Conservation (phyloP, 2,888 invertebrate genomes). For the Euplexia lucipara region DNA sequence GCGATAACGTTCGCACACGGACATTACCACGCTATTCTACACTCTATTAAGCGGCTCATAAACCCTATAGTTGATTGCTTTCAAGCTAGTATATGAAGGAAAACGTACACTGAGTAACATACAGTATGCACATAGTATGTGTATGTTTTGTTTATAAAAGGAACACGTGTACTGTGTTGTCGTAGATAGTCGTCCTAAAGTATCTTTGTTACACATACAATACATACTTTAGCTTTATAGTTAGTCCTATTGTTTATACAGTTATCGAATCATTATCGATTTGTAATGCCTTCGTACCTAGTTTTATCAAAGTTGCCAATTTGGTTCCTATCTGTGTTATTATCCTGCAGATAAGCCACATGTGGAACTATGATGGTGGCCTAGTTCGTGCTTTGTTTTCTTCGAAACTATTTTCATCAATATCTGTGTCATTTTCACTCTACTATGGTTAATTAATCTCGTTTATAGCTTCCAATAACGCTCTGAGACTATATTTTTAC, state of each 20-base stretch:
- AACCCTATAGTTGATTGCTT: constrained; percentile 40
- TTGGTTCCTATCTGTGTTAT: constrained; percentile 39
- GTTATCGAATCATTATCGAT: constrained; percentile 17
- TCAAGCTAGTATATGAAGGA: constrained; percentile 2
- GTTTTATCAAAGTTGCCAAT: constrained; percentile 24
- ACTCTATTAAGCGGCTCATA: constrained; percentile 37
- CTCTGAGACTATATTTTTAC: constrained; percentile 2
- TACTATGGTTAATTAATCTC: constrained; percentile 15
- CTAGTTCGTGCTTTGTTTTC: constrained; percentile 20
- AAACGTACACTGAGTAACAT: constrained; percentile 13
- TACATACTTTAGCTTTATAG: constrained; percentile 11
- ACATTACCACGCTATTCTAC: constrained; percentile 39
- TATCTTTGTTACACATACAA: constrained; percentile 49
- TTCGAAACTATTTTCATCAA: constrained; percentile 18
- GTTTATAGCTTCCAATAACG: background rate
- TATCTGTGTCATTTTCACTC: constrained; percentile 3
- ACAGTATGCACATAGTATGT: constrained; percentile 15
- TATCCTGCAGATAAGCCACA: constrained; percentile 43
- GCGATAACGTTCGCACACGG: constrained; percentile 33
- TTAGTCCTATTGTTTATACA: constrained; percentile 22
- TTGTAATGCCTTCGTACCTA: background rate
- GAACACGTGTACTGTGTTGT: constrained; percentile 48
- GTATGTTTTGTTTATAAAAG: constrained; percentile 40
- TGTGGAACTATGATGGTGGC: constrained; percentile 8
- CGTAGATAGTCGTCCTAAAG: constrained; percentile 37